phyloP scores from a whole-genome alignment of 2,113 vertebrate genomes.

The Erythrocercus mccallii region DNA sequence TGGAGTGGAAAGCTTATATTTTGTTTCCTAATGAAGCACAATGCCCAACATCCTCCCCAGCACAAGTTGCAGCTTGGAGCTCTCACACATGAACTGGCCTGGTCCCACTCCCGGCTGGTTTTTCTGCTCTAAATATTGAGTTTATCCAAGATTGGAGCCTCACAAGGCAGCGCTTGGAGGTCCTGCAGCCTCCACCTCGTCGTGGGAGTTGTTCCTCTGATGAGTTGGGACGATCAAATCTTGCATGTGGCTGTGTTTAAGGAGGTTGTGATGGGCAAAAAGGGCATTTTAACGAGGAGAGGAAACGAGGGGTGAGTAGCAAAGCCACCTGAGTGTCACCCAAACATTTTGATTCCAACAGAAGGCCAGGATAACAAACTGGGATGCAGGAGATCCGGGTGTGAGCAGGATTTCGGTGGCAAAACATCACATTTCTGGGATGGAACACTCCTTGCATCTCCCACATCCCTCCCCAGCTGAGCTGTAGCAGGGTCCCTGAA shows the following conservation, averaged over 20 bases:
- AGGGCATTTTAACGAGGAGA: neutral
- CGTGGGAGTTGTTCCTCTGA: neutral
- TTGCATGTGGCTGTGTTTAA: rapidly evolving
- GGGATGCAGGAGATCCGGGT: neutral
- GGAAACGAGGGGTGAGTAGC: neutral
- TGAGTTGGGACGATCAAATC: neutral
- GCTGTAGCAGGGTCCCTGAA: neutral
- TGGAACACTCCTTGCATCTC: neutral
- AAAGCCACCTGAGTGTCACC: neutral
- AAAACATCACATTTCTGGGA: rapidly evolving
- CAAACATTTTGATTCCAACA: neutral
- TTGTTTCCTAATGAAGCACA: slow-evolving; percentile 99
- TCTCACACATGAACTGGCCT: slow-evolving; percentile 61
- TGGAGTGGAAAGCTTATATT: slow-evolving; percentile 99
- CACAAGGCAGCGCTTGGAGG: neutral
- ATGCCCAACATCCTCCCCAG: slow-evolving; percentile 89
- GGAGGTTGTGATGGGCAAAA: neutral
- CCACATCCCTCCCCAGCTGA: neutral
- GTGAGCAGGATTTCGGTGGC: neutral
- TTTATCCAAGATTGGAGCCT: neutral
- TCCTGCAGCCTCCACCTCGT: neutral
- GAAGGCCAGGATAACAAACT: neutral
- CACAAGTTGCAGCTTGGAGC: slow-evolving; percentile 72
- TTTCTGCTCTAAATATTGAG: neutral
- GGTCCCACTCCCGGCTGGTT: slow-evolving; percentile 39